Percentiles rank a stretch among this genome's conserved stretches.
phyloP scores from a whole-genome alignment of 23 tunicate species.

The Botrylloides violaceus region DNA sequence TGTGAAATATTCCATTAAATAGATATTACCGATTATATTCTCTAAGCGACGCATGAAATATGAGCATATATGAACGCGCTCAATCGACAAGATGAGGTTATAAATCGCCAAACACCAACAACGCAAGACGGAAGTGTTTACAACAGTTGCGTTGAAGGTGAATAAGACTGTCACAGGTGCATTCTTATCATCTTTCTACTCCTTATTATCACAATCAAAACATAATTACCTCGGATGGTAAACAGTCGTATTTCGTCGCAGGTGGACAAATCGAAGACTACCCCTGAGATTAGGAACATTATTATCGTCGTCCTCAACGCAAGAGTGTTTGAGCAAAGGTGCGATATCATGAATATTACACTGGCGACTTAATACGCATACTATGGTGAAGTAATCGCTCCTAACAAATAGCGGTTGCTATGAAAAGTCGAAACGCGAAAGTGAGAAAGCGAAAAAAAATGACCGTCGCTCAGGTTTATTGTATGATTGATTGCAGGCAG shows the following conservation, averaged over 20 bases:
- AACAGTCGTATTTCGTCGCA: not conserved
- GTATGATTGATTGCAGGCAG: constrained; percentile 3
- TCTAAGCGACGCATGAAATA: too few relatives aligned
- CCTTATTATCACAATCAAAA: not conserved
- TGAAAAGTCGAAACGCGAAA: not conserved
- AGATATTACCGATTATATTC: not conserved
- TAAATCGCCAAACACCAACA: too few relatives aligned
- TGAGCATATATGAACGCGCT: not conserved
- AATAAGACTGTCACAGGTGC: not conserved
- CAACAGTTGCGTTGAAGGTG: not conserved
- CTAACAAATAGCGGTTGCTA: not conserved
- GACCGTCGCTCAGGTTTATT: not conserved
- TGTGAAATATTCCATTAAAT: too few relatives aligned
- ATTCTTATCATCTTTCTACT: not conserved
- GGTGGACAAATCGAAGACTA: not conserved
- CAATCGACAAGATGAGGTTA: too few relatives aligned
- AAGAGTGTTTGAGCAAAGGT: not conserved
- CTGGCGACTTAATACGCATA: not conserved
- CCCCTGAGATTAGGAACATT: too few relatives aligned
- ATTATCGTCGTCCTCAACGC: not conserved
- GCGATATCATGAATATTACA: not conserved
- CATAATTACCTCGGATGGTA: not conserved
- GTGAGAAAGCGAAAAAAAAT: not conserved
- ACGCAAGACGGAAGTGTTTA: not conserved
- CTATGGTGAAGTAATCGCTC: not conserved